Conservation (phyloP, 2,797 vertebrate species). For the Microcaecilia unicolor region DNA sequence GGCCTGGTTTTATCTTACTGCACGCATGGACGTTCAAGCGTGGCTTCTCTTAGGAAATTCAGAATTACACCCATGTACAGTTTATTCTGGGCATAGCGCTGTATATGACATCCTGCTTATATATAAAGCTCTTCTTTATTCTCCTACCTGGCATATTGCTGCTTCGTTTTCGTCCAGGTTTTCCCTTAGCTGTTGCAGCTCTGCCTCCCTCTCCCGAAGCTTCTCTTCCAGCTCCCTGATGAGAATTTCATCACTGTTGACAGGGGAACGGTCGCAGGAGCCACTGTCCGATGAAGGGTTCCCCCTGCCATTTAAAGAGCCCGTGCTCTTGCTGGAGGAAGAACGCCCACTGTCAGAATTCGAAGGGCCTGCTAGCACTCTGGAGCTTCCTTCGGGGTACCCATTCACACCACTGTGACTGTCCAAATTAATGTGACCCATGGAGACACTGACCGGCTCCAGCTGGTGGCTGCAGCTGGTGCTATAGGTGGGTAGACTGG, state of each 20-base stretch:
- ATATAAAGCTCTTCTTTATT: too few species aligned
- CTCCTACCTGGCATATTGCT: conserved; percentile 77
- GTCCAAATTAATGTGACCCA: conserved; percentile 51
- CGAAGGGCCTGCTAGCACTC: conserved; percentile 59
- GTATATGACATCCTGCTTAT: too few species aligned
- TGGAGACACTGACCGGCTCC: conserved; percentile 54
- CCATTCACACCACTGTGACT: conserved; percentile 30
- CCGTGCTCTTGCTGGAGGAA: conserved; percentile 80
- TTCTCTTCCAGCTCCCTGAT: conserved; percentile 90
- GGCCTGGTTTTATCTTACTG: too few species aligned
- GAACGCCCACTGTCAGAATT: conserved; percentile 95
- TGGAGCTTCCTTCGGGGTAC: conserved; percentile 21
- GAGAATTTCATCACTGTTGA: conserved; percentile 72
- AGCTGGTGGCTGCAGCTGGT: conserved; percentile 56
- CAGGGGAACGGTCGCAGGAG: conserved; percentile 74
- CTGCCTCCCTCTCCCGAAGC: conserved; percentile 77
- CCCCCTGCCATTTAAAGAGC: conserved; percentile 66
- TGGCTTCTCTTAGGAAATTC: too few species aligned
- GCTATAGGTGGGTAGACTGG: conserved; percentile 77
- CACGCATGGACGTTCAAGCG: too few species aligned
- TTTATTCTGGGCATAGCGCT: too few species aligned
- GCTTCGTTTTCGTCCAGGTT: conserved; percentile 87
- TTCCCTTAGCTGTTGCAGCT: conserved; percentile 76
- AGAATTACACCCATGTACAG: too few species aligned
- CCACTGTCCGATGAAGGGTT: conserved; percentile 74